Evolutionary conservation across 2,113 vertebrate species (phyloP), one percentile per base, ranked within the genome.

Genomic region (Dissostichus mawsoni): DNA sequence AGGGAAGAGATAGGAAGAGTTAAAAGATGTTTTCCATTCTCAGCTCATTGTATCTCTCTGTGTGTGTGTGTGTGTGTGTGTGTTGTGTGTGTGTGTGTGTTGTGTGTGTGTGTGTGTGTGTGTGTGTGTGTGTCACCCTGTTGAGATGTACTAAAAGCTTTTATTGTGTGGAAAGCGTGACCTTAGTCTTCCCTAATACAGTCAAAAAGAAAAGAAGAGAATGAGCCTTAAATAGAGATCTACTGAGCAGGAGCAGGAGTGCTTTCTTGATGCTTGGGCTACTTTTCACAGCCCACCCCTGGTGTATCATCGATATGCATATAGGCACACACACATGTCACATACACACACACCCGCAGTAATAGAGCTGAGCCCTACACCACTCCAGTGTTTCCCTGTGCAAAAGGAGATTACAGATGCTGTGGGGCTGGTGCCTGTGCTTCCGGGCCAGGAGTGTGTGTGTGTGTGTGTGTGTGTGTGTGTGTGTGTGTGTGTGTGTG

Each of bases 331-430:
- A 44, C 69, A 74, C 57, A 53, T 25, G 36, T 51, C 47, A 57
- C 63, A 29, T 62, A 66, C 52, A 76, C 33, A 20, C 76, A 77
- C 58, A 73, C 66, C 61, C 75, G 6, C 0, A 59, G 76, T 74
- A 80, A 83, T 65, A 85, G 86, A 89, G 90, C 89, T 78, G 86
- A 93, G 89, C 90, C 89, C 85, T 77, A 69, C 89, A 87, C 92
- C 91, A 92, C 74, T 98, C 96, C 92, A 91, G 96, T 92, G 0
- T 96, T 96, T 92, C 96, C 95, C 96, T 98, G 98, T 92, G 96
- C 97, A 92, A 96, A 96, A 94, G 88, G 87, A 94, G 93, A 95
- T 95, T 94, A 95, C 92, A 95, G 94, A 91, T 93, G 93, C 93
- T 91, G 78, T 85, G 88, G 86, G 90, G 86, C 89, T 74, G 78